phyloP scores from a whole-genome alignment of 2,797 vertebrate species.

The Pantherophis alleghaniensis region DNA sequence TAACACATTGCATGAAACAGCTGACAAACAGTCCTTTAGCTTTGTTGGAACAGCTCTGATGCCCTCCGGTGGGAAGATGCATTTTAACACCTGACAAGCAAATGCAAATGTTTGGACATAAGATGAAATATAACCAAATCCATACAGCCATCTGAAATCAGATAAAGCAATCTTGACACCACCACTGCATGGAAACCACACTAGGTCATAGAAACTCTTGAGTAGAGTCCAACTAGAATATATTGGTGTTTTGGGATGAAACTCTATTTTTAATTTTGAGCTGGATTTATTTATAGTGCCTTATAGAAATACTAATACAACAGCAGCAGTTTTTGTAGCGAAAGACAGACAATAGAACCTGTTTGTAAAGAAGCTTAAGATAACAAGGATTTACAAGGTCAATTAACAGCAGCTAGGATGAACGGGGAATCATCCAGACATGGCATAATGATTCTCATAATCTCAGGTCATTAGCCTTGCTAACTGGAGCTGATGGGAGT shows the following conservation, averaged over 20 bases:
- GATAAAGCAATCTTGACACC: background rate
- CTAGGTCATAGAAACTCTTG: background rate
- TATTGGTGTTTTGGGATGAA: background rate
- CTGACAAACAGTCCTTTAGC: conserved; percentile 14
- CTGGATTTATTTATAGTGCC: background rate
- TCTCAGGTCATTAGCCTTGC: background rate
- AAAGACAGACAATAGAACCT: background rate
- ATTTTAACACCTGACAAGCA: conserved; percentile 47
- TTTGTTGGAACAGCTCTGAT: conserved; percentile 61
- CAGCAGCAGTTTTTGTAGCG: background rate
- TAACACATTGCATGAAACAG: conserved; percentile 34
- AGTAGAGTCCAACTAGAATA: background rate
- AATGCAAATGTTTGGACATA: background rate
- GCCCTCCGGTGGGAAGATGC: conserved; percentile 72
- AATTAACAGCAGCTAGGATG: background rate
- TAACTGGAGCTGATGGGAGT: background rate
- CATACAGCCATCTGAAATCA: background rate
- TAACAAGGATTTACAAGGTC: background rate
- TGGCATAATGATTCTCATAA: background rate
- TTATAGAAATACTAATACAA: background rate
- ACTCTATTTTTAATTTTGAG: background rate
- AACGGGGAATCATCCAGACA: background rate
- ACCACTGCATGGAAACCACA: background rate
- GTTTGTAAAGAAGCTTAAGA: background rate
- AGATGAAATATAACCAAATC: background rate